Percentiles rank a stretch among this genome's conserved stretches.
phyloP scores from a whole-genome alignment of 2,888 invertebrate genomes.

The Hirudinaria manillensis region DNA sequence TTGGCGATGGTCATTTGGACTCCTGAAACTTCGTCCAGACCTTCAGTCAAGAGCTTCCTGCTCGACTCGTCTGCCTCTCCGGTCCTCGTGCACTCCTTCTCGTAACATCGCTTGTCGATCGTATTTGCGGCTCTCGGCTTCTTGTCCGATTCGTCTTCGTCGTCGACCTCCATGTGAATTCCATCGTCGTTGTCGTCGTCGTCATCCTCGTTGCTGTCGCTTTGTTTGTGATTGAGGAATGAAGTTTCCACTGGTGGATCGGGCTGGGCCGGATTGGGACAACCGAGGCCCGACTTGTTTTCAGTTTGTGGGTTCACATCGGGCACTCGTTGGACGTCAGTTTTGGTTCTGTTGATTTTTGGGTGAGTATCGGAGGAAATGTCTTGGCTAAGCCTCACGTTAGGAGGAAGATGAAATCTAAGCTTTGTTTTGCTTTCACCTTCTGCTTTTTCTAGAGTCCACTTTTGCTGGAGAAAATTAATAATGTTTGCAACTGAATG shows the following conservation, averaged over 20 bases:
- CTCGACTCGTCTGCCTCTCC: background rate
- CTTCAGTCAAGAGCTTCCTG: background rate
- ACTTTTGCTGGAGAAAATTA: constrained; percentile 16
- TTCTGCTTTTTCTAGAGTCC: background rate
- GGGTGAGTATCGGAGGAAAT: background rate
- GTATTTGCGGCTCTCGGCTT: background rate
- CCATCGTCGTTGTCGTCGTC: background rate
- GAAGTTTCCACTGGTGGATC: too few relatives aligned
- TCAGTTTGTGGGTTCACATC: background rate
- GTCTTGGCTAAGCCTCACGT: background rate
- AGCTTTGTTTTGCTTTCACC: background rate
- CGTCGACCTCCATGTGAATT: background rate
- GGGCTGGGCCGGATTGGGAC: too few relatives aligned
- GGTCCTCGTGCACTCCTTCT: background rate
- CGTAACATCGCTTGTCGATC: background rate
- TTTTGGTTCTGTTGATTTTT: background rate
- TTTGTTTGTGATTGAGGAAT: background rate
- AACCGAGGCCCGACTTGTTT: background rate
- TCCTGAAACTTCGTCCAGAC: background rate
- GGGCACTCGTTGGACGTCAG: background rate
- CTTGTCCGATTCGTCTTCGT: constrained; percentile 3
- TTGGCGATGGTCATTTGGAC: constrained; percentile 9
- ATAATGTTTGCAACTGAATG: background rate
- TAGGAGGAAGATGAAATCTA: background rate
- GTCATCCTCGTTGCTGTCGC: constrained; percentile 2